These are phyloP conservation scores for Euspilapteryx auroguttella DNA, from an alignment of 2,888 invertebrate species.

Conservation along the genomic window DNA sequence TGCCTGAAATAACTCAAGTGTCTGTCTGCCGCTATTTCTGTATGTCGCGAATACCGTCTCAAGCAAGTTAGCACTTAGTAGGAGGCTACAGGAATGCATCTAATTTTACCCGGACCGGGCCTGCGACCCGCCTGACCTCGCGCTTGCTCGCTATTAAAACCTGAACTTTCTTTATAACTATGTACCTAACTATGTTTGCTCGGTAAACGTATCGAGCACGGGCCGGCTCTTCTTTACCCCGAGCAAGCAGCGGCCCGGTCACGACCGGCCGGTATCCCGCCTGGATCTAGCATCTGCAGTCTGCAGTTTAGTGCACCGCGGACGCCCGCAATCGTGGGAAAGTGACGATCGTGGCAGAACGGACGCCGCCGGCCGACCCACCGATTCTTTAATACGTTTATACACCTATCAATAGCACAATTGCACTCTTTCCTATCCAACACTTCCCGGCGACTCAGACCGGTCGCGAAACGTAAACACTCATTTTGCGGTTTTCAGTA, in stretches of 20 bases:
- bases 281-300: constrained; percentile 3
- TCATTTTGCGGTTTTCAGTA: constrained; percentile 47
- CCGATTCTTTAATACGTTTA: not conserved
- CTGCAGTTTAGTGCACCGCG: not conserved
- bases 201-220: constrained; percentile 48
- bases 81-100: constrained; percentile 54
- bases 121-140: constrained; percentile 53
- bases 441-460: no score
- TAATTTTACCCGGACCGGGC: constrained; percentile 58
- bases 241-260: constrained; percentile 39
- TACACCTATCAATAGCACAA: no score
- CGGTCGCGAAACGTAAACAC: no score
- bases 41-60: not conserved
- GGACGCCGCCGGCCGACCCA: constrained; percentile 14
- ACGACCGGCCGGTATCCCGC: constrained; percentile 23
- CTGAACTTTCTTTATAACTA: constrained; percentile 60
- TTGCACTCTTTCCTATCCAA: no score
- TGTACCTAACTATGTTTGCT: constrained; percentile 43
- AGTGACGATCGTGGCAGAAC: constrained; percentile 32
- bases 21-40: constrained; percentile 5
- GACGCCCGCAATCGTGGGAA: constrained; percentile 37
- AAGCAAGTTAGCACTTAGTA: constrained; percentile 15
- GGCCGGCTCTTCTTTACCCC: constrained; percentile 31
- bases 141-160: constrained; percentile 50
- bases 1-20: constrained; percentile 32